Conservation (phyloP, 2,113 vertebrate genomes). For the Marcusenius ussheri region DNA sequence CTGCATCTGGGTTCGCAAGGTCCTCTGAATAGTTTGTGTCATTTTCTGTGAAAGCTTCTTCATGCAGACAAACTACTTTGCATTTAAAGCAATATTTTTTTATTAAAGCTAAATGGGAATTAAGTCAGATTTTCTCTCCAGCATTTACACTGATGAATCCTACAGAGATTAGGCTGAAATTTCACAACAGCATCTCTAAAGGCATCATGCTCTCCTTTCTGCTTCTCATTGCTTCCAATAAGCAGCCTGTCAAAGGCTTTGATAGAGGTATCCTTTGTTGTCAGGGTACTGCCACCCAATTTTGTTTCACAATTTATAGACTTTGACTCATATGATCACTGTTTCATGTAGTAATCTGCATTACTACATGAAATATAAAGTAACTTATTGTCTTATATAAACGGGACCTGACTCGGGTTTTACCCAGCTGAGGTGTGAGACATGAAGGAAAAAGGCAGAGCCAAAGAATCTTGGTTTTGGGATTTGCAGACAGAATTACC, state of each 20-base stretch:
- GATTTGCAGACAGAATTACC: not conserved
- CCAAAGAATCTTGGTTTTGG: not conserved
- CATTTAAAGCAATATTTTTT: not conserved
- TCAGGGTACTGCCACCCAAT: not conserved
- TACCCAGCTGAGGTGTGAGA: not conserved
- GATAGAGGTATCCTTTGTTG: not conserved
- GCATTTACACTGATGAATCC: not conserved
- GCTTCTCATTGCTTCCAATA: not conserved
- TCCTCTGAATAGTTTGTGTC: not conserved
- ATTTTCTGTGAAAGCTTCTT: not conserved
- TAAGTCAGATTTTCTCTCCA: not conserved
- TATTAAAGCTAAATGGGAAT: not conserved
- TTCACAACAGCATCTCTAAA: not conserved
- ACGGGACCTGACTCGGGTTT: not conserved
- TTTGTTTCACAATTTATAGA: not conserved
- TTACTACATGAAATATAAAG: not conserved
- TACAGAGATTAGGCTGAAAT: not conserved
- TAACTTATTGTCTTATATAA: not conserved
- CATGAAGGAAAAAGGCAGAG: not conserved
- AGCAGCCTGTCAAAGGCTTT: not conserved
- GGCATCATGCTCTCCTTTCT: not conserved
- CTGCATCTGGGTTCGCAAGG: not conserved
- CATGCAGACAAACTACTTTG: not conserved
- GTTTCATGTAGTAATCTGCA: too few relatives aligned
- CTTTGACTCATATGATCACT: not conserved